Percentiles rank a stretch among this genome's conserved stretches.
These are phyloP conservation scores for Agonopterix subpropinquella DNA, from an alignment of 2,888 invertebrate species.

Conservation along the genomic window DNA sequence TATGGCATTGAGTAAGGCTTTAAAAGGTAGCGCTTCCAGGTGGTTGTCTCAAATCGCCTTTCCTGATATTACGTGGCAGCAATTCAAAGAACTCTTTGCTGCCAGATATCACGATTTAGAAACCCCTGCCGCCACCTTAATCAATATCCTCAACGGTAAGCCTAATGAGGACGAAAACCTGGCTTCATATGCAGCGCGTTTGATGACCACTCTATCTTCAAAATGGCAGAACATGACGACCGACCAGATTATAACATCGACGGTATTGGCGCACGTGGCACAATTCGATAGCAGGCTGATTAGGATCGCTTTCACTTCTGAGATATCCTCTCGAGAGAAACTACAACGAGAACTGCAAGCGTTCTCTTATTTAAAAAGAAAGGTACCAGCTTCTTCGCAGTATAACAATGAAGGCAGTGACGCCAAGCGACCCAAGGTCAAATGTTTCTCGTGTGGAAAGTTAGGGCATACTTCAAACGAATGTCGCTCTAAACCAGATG, in stretches of 20 bases:
- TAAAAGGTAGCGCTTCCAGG: constrained; percentile 9
- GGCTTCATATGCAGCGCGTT: constrained; percentile 9
- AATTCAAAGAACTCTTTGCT: constrained; percentile 11
- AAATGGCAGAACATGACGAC: constrained; percentile 8
- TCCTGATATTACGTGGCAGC: constrained; percentile 11
- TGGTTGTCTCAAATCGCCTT: constrained; percentile 10
- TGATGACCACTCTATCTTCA: constrained; percentile 4
- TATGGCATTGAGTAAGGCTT: constrained; percentile 10
- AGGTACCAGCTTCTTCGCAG: not conserved
- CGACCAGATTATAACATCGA: constrained; percentile 12
- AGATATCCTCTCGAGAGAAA: constrained; percentile 1
- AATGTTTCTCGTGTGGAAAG: not conserved
- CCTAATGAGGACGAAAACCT: constrained; percentile 10
- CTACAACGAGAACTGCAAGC: constrained; percentile 4
- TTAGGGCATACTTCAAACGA: not conserved
- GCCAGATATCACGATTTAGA: constrained; percentile 5
- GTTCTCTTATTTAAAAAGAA: not conserved
- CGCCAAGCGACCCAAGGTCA: not conserved
- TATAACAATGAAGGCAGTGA: not conserved
- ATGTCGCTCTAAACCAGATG: not conserved
- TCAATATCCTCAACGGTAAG: not conserved
- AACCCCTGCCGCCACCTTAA: not conserved
- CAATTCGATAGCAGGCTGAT: constrained; percentile 9
- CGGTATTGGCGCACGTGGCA: constrained; percentile 11
- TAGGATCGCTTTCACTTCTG: constrained; percentile 7